These are phyloP conservation scores for Laupala kohalensis DNA, from an alignment of 1,140 invertebrate genomes.

Conservation along the genomic window DNA sequence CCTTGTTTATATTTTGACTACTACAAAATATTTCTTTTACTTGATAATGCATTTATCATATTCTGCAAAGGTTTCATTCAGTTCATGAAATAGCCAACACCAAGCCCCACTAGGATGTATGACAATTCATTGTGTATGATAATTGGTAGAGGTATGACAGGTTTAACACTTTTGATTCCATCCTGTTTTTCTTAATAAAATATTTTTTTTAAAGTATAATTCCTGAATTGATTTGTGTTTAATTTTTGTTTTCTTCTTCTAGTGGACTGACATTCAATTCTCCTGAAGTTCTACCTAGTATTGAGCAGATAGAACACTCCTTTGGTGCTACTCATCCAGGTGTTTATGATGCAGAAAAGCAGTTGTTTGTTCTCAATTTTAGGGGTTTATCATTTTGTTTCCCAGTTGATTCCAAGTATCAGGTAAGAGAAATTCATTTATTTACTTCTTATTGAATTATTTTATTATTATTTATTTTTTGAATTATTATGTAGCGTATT, in stretches of 20 bases:
- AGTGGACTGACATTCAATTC: slow-evolving; percentile 88
- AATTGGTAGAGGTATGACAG: no score
- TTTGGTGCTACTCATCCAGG: slow-evolving; percentile 97
- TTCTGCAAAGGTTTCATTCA: no score
- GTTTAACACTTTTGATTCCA: not conserved
- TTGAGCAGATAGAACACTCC: slow-evolving; percentile 94
- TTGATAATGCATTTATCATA: no score
- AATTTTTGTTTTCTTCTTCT: slow-evolving; percentile 24
- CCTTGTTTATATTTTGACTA: no score
- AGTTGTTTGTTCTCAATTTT: slow-evolving; percentile 89
- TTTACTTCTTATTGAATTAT: not conserved
- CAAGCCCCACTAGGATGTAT: no score
- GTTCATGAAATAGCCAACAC: no score
- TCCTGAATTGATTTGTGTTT: not conserved
- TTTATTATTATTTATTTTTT: not conserved
- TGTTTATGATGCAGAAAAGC: slow-evolving; percentile 85
- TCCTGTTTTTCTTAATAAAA: not conserved
- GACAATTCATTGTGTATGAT: no score
- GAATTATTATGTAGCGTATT: not conserved
- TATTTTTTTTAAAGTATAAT: not conserved
- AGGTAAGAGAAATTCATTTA: slow-evolving; percentile 35
- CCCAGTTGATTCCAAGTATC: slow-evolving; percentile 85
- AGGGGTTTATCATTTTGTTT: slow-evolving; percentile 91
- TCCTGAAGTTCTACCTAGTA: slow-evolving; percentile 85
- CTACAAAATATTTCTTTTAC: no score